Base-by-base conservation (phyloP, 2,113 vertebrate genomes). In the Ictalurus punctatus region DNA sequence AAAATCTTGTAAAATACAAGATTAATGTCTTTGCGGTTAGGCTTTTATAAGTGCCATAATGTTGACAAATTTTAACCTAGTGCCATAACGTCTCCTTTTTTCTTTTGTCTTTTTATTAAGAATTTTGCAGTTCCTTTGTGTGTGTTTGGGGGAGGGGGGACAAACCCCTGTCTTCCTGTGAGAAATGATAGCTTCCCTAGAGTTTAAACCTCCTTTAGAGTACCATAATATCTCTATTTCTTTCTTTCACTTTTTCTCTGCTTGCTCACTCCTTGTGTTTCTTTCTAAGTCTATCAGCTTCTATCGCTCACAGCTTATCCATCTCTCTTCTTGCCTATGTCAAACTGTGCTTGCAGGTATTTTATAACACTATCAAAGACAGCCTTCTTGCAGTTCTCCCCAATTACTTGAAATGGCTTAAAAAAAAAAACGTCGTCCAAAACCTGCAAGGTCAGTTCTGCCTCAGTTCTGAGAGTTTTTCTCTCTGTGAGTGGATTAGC, bases 401-500 rank as follows among this genome's bases (percentile, higher is more conserved):
- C 65, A 90, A 84, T 90, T 89, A 82, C 84, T 61, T 88, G 37
- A 71, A 83, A 81, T 79, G 89, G 87, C 93, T 94, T 92, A 88
- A 89, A 91, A 92, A 90, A 92, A 91, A 91, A 92, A 92, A 92
- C 89, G 88, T 78, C 89, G 90, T 93, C 89, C 92, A 92, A 93
- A 67, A 79, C 85, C 83, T 78, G 8, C 90, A 92, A 93, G 92
- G 94, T 95, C 94, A 93, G 67, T 88, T 30, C 91, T 90, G 89
- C 91, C 92, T 93, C 86, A 94, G 93, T 52, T 52, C 48, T 52
- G 48, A 52, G 48, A 52, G 89, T 25, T 54, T 93, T 91, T 93
- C 93, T 92, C 89, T 90, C 85, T 90, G 86, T 52, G 85, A 91
- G 91, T 90, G 87, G 91, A 95, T 94, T 93, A 89, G 93, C 92